Evolutionary conservation across 2,888 invertebrate species (phyloP).

Genomic region (Thereva unica): DNA sequence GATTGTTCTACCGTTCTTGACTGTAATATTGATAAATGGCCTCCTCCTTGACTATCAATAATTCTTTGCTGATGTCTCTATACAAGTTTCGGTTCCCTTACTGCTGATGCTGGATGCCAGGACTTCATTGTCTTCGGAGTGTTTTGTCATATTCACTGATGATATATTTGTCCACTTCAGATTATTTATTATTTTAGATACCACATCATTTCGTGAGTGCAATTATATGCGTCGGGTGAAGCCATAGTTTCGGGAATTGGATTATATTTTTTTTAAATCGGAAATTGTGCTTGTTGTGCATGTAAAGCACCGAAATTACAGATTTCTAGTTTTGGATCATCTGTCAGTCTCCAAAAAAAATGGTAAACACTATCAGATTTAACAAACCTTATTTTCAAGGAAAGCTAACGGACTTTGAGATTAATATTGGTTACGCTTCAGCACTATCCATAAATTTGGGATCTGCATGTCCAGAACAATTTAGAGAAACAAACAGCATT

Average conservation of each 20-base stretch:
- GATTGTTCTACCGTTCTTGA: constrained; percentile 37
- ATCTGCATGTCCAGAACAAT: no score
- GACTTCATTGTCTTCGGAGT: constrained; percentile 29
- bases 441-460: no score
- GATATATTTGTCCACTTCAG: constrained; percentile 42
- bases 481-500: no score
- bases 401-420: no score
- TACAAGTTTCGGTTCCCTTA: constrained; percentile 7
- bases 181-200: constrained; percentile 40
- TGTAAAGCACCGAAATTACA: background rate
- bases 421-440: no score
- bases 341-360: no score
- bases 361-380: no score
- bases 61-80: constrained; percentile 37
- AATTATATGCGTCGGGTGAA: constrained; percentile 29
- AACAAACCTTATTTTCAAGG: no score
- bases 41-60: constrained; percentile 41
- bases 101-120: constrained; percentile 13
- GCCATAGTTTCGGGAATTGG: background rate
- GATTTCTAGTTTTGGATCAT: no score
- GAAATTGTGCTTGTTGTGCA: background rate
- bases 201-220: constrained; percentile 27
- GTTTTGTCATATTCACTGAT: constrained; percentile 42
- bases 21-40: constrained; percentile 42
- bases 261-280: background rate